Evolutionary conservation across 2,113 vertebrate genomes (phyloP), one percentile per base, ranked within the genome.

Genomic region (Galeopterus variegatus): DNA sequence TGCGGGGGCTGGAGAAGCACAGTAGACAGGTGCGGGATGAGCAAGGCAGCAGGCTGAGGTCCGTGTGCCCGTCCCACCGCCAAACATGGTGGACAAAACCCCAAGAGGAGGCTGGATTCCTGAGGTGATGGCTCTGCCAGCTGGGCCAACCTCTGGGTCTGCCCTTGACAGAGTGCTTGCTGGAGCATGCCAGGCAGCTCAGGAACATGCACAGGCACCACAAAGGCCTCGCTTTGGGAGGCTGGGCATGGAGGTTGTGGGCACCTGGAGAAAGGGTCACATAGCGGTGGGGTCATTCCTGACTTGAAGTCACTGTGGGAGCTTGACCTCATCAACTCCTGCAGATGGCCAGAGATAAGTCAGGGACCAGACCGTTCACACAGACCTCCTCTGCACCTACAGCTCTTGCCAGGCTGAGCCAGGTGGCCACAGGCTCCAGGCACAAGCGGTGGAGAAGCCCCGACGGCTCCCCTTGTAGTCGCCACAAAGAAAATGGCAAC

Each of bases 401-500:
- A 64, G 85, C 1, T 2, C 11, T 28, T 81, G 56, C 9, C 12
- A 10, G 65, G 48, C 48, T 33, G 12, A 75, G 77, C 18, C 45
- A 4, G 12, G 23, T 1, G n/a, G 17, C 45, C 54, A 14, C 7
- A 12, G 36, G 31, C 15, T n/a, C 52, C 70, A 21, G 83, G 45
- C 45, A 31, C 87, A 77, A 82, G 70, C 6, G 15, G 26, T 0
- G 11, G 28, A 82, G 81, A 93, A 83, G 87, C 18, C 11, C 6
- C 0, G 15, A 41, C 0, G 50, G 24, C 24, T 21, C 23, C 24
- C n/a, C 69, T 36, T 10, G 17, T 26, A 10, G 60, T 26, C 8
- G 0, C 14, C 17, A 5, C 26, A 18, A 4, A 23, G 33, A 15
- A 45, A 65, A 28, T 0, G 6, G 4, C 21, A 10, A 12, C 0